phyloP scores from a whole-genome alignment of 1,140 invertebrate genomes.

The Ooceraea biroi region DNA sequence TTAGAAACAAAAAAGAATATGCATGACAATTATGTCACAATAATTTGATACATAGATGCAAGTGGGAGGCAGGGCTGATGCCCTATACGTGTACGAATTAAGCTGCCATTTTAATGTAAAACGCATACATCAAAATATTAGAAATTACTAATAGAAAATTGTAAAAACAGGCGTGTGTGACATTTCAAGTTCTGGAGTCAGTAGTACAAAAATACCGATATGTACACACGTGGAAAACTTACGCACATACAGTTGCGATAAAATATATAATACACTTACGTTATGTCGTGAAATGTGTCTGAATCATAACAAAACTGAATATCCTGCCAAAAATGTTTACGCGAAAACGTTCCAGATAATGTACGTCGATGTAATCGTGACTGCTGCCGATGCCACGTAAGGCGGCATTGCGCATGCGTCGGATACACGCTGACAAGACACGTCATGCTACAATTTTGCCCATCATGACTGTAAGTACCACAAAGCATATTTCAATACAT shows the following conservation, averaged over 20 bases:
- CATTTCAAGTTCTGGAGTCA: conserved; percentile 66
- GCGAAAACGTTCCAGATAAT: conserved; percentile 81
- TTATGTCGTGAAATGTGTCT: conserved; percentile 79
- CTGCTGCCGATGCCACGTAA: conserved; percentile 88
- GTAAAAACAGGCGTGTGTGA: conserved; percentile 58
- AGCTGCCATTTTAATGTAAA: not conserved
- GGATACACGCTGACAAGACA: conserved; percentile 78
- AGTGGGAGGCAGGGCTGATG: too few species aligned
- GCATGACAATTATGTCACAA: not conserved
- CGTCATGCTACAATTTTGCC: conserved; percentile 78
- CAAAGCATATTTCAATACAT: not conserved
- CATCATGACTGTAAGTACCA: conserved; percentile 31
- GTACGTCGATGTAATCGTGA: conserved; percentile 80
- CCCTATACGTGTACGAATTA: not conserved
- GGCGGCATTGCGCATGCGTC: conserved; percentile 87
- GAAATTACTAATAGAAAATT: conserved; percentile 55
- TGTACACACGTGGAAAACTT: not conserved
- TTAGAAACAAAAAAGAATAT: too few species aligned
- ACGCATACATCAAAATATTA: not conserved
- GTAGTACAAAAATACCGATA: not conserved
- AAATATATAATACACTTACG: conserved; percentile 70
- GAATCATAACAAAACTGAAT: conserved; percentile 83
- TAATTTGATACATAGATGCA: not conserved
- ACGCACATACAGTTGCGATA: not conserved
- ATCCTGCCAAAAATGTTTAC: conserved; percentile 80